Evolutionary conservation across 1,140 invertebrate genomes (phyloP).

Genomic region (Carposina sasakii): DNA sequence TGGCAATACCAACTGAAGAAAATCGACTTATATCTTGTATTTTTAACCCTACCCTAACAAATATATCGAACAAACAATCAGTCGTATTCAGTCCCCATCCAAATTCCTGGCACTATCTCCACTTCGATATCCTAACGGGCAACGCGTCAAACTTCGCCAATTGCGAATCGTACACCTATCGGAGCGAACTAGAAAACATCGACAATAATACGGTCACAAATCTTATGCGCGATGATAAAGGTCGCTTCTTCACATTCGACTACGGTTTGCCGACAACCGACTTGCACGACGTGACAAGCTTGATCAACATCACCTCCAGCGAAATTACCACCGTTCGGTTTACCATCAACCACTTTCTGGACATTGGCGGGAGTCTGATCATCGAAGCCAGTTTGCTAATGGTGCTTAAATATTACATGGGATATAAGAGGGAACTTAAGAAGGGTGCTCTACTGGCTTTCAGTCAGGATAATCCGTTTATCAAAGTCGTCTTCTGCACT

Average conservation of each 20-base stretch:
- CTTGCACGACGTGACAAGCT: slow-evolving; percentile 74
- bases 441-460: slow-evolving; percentile 48
- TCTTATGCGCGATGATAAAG: slow-evolving; percentile 78
- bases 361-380: slow-evolving; percentile 80
- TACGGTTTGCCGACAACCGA: slow-evolving; percentile 75
- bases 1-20: slow-evolving; percentile 54
- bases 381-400: slow-evolving; percentile 77
- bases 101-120: slow-evolving; percentile 75
- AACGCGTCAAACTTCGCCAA: slow-evolving; percentile 39
- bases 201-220: slow-evolving; percentile 57
- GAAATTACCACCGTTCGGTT: slow-evolving; percentile 77
- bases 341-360: slow-evolving; percentile 76
- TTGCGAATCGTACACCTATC: slow-evolving; percentile 46
- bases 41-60: slow-evolving; percentile 41
- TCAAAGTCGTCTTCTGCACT: slow-evolving; percentile 75
- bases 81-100: slow-evolving; percentile 73
- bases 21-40: slow-evolving; percentile 49
- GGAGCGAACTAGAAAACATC: slow-evolving; percentile 37
- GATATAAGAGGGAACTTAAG: slow-evolving; percentile 49
- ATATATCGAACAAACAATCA: slow-evolving; percentile 29
- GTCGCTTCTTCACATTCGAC: slow-evolving; percentile 81
- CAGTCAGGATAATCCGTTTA: slow-evolving; percentile 57
- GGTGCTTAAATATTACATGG: slow-evolving; percentile 71
- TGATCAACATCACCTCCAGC: slow-evolving; percentile 77
- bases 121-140: slow-evolving; percentile 41